Percentiles rank a stretch among this genome's conserved stretches.
phyloP scores from a whole-genome alignment of 2,888 invertebrate species.

The Chymomyza amoena region DNA sequence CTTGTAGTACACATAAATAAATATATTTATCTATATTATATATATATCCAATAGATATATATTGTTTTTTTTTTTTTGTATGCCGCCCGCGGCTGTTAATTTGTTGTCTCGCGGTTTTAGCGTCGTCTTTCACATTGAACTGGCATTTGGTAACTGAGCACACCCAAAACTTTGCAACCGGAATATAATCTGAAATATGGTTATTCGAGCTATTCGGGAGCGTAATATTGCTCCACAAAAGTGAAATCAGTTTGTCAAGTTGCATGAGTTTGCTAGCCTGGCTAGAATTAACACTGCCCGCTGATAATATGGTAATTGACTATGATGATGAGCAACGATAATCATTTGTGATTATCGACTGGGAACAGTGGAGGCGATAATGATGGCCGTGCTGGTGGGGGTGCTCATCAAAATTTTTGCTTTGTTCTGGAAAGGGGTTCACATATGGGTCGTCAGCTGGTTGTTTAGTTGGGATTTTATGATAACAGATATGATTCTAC shows the following conservation, averaged over 20 bases:
- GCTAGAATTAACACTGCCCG: conserved; percentile 28
- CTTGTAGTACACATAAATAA: not conserved
- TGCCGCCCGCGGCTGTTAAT: not conserved
- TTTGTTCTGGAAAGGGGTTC: not conserved
- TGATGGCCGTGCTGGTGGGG: too few species aligned
- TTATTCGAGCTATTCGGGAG: not conserved
- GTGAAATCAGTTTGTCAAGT: conserved; percentile 40
- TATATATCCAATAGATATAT: not conserved
- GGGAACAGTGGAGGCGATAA: conserved; percentile 12
- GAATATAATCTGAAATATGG: conserved; percentile 27
- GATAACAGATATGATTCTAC: too few species aligned
- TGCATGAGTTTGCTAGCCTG: conserved; percentile 4
- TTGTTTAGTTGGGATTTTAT: not conserved
- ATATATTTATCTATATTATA: not conserved
- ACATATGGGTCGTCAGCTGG: not conserved
- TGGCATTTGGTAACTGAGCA: conserved; percentile 60
- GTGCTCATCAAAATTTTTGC: not conserved
- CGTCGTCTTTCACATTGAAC: conserved; percentile 59
- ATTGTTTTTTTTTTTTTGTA: not conserved
- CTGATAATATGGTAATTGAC: conserved; percentile 55
- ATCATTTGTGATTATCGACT: conserved; percentile 10
- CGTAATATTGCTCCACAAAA: conserved; percentile 18
- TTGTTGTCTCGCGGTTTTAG: not conserved
- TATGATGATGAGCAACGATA: not conserved
- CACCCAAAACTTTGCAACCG: conserved; percentile 30